Conservation (phyloP, 2,888 invertebrate genomes). For the Hirudinaria manillensis region DNA sequence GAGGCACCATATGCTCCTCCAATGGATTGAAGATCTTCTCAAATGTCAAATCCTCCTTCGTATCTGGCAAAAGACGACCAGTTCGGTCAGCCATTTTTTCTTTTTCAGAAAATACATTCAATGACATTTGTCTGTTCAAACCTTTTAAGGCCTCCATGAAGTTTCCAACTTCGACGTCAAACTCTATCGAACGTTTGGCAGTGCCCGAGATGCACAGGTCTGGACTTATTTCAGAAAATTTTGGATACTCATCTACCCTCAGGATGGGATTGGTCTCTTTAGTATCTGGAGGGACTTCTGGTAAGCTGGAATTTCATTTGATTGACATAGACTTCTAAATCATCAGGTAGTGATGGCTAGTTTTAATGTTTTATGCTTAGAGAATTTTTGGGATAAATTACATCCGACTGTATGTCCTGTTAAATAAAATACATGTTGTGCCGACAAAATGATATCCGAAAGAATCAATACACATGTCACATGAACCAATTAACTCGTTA, state of each 20-base stretch:
- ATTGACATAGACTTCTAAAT: neutral
- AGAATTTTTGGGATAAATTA: neutral
- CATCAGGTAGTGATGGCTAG: no score
- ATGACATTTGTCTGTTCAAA: slow-evolving; percentile 30
- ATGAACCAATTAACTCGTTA: neutral
- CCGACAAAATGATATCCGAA: neutral
- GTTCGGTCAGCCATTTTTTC: neutral
- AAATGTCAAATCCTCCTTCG: slow-evolving; percentile 43
- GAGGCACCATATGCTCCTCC: slow-evolving; percentile 65
- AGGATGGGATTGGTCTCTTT: slow-evolving; percentile 70
- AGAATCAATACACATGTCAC: neutral
- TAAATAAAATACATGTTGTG: neutral
- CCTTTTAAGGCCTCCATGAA: slow-evolving; percentile 53
- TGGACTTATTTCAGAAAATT: slow-evolving; percentile 72
- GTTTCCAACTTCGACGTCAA: slow-evolving; percentile 71
- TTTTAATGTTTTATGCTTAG: neutral
- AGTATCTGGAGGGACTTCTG: slow-evolving; percentile 64
- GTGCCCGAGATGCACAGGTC: slow-evolving; percentile 73
- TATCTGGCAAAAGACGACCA: slow-evolving; percentile 39
- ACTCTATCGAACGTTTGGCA: slow-evolving; percentile 73
- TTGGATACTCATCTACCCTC: slow-evolving; percentile 66
- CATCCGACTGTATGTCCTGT: no score
- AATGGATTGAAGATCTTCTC: slow-evolving; percentile 45
- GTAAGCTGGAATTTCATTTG: slow-evolving; percentile 54
- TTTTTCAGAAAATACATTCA: neutral